Percentiles rank a stretch among this genome's conserved stretches.
phyloP scores from a whole-genome alignment of 2,113 vertebrate genomes.

The Piliocolobus tephrosceles region DNA sequence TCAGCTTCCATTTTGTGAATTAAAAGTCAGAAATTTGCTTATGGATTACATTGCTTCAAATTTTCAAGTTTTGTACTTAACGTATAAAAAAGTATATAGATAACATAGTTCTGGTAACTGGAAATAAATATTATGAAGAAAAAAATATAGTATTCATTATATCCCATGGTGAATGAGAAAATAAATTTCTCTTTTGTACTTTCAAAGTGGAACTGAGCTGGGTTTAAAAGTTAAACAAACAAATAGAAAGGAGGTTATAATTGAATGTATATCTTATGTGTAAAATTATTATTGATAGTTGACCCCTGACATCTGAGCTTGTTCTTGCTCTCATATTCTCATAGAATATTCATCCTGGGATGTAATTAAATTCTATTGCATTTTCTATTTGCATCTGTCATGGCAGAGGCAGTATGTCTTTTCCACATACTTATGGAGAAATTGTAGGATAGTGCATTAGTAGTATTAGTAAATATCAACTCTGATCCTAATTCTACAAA shows the following conservation, averaged over 20 bases:
- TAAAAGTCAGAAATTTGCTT: conserved; percentile 56
- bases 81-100: background rate
- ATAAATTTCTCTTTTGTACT: background rate
- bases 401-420: background rate
- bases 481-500: background rate
- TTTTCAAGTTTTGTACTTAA: background rate
- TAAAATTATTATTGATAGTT: background rate
- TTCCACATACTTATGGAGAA: background rate
- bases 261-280: background rate
- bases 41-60: background rate
- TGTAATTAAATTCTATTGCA: background rate
- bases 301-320: background rate
- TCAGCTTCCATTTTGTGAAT: conserved; percentile 9
- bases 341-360: background rate
- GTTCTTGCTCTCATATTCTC: background rate
- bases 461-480: background rate
- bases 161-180: background rate
- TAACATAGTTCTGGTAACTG: background rate
- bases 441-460: background rate
- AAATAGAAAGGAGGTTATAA: background rate
- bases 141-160: background rate
- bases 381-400: background rate
- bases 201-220: background rate
- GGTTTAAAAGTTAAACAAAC: background rate
- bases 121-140: conserved; percentile 7